Evolutionary conservation across 2,797 vertebrate genomes (phyloP).

Genomic region (Melanotaenia parkinsoni): DNA sequence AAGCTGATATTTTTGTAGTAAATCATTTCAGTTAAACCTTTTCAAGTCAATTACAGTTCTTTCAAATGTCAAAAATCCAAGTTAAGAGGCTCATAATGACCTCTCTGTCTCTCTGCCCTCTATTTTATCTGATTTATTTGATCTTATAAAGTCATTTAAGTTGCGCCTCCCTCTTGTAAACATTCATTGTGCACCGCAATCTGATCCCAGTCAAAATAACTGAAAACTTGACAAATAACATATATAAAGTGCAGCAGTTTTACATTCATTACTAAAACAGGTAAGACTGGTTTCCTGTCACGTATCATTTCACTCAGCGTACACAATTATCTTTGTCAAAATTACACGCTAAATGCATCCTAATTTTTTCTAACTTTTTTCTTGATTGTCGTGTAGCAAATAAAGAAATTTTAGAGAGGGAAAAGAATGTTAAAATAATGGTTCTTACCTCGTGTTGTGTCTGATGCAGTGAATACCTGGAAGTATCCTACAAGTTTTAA

Average conservation of each 20-base stretch:
- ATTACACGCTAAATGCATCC: not conserved
- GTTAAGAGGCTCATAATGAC: not conserved
- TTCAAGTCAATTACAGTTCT: not conserved
- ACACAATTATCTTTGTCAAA: constrained; percentile 46
- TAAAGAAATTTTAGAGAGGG: not conserved
- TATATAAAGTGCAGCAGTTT: constrained; percentile 19
- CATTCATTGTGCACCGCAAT: constrained; percentile 12
- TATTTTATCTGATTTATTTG: not conserved
- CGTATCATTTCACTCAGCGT: constrained; percentile 12
- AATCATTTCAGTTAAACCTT: not conserved
- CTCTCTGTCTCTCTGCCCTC: not conserved
- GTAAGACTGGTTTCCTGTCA: constrained; percentile 70
- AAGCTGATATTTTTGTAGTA: not conserved
- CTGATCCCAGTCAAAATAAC: constrained; percentile 19
- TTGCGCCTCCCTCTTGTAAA: constrained; percentile 6
- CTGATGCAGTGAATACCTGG: constrained; percentile 33
- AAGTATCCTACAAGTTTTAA: constrained; percentile 40
- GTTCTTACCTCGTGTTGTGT: constrained; percentile 58
- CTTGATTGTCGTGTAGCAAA: not conserved
- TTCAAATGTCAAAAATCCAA: not conserved
- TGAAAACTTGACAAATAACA: constrained; percentile 43
- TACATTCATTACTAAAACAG: constrained; percentile 44
- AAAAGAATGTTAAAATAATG: not conserved
- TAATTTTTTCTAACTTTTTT: not conserved
- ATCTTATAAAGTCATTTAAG: not conserved